Conservation (phyloP, 2,113 vertebrate genomes). For the Diadophis punctatus region DNA sequence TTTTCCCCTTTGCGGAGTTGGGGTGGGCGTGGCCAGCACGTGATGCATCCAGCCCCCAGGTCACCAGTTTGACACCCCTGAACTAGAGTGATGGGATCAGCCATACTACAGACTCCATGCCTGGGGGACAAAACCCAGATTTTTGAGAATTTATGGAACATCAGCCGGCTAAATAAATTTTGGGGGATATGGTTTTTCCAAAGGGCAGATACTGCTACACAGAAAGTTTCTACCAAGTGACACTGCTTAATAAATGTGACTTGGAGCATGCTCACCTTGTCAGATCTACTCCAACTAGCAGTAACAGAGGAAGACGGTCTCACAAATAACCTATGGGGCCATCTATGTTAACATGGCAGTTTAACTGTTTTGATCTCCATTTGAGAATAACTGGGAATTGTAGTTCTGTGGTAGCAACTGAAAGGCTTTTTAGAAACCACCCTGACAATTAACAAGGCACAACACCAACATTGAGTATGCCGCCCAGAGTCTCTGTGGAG, state of each 20-base stretch:
- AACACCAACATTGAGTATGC: background rate
- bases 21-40: too few species aligned
- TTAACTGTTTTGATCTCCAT: background rate
- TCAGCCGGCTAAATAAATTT: background rate
- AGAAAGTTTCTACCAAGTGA: background rate
- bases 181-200: background rate
- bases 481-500: too few species aligned
- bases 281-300: background rate
- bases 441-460: background rate
- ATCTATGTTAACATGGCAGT: background rate
- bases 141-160: background rate
- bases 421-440: background rate
- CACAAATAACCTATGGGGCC: background rate
- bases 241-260: background rate
- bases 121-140: background rate
- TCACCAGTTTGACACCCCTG: too few species aligned
- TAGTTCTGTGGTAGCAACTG: background rate
- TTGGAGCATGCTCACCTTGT: background rate
- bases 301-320: background rate
- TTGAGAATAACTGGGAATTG: background rate
- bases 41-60: too few species aligned
- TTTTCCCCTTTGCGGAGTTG: too few species aligned
- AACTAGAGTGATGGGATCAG: background rate
- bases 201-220: background rate
- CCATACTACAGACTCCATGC: background rate